phyloP scores from a whole-genome alignment of 2,888 invertebrate species.

The Cheiracanthium punctorium region DNA sequence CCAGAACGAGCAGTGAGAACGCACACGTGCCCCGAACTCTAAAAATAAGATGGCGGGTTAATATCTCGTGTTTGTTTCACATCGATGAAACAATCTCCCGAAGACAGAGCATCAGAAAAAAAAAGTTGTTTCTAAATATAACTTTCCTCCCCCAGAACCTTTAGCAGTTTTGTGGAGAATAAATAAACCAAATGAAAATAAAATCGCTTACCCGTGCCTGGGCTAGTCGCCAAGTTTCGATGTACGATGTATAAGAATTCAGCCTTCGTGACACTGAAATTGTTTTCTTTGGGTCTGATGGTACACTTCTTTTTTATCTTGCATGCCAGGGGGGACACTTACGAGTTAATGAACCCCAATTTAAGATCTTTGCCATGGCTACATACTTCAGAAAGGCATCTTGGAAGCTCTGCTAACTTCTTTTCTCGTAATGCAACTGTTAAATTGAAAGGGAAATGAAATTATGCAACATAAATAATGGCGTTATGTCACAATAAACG shows the following conservation, averaged over 20 bases:
- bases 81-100: background rate
- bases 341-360: background rate
- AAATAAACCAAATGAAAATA: background rate
- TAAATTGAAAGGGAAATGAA: too few species aligned
- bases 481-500: too few species aligned
- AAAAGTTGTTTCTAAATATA: too few species aligned
- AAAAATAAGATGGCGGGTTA: background rate
- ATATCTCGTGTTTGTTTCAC: background rate
- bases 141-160: too few species aligned
- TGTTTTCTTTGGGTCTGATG: background rate
- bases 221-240: background rate
- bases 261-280: background rate
- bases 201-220: background rate
- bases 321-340: background rate
- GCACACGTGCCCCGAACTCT: background rate
- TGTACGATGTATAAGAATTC: background rate
- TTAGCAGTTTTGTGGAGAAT: too few species aligned
- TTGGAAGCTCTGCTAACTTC: too few species aligned
- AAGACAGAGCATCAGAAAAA: background rate
- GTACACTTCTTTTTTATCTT: background rate
- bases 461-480: too few species aligned
- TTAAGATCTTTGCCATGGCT: background rate
- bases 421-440: too few species aligned
- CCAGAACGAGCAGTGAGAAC: too few species aligned
- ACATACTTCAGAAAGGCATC: too few species aligned